A percentile compares a stretch with the other conserved stretches of the same genome.
Evolutionary conservation across 1,140 invertebrate genomes (phyloP).

Genomic region (Papilio machaon): DNA sequence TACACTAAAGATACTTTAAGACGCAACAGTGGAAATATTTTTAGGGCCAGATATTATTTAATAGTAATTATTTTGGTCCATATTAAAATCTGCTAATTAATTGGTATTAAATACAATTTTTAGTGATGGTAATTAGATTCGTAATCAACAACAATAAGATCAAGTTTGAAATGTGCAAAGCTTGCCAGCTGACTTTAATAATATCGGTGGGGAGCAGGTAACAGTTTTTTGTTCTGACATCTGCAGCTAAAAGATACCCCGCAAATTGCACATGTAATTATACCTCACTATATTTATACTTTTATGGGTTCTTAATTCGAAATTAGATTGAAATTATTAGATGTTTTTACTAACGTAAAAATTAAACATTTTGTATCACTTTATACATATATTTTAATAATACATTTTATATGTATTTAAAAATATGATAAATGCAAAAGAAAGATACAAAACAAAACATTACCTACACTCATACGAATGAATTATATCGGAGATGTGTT

Average conservation of each 20-base stretch:
- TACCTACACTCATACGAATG: constrained; percentile 72
- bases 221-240: neutral
- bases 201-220: neutral
- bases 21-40: neutral
- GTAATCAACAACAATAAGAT: neutral
- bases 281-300: neutral
- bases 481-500: constrained; percentile 50
- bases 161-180: neutral
- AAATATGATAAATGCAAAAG: constrained; percentile 5
- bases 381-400: too few species aligned
- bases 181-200: neutral
- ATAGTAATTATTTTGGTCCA: neutral
- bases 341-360: too few species aligned
- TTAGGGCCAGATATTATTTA: neutral
- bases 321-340: neutral
- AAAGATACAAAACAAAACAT: constrained; percentile 56
- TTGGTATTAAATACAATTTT: neutral
- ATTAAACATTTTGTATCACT: too few species aligned
- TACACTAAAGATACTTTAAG: too few species aligned
- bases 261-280: constrained; percentile 4
- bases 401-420: neutral
- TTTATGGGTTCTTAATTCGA: neutral
- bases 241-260: neutral
- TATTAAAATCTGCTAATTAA: neutral
- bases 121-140: neutral